These are phyloP conservation scores for Agonopterix arenella DNA, from an alignment of 2,888 invertebrate genomes.

Conservation along the genomic window DNA sequence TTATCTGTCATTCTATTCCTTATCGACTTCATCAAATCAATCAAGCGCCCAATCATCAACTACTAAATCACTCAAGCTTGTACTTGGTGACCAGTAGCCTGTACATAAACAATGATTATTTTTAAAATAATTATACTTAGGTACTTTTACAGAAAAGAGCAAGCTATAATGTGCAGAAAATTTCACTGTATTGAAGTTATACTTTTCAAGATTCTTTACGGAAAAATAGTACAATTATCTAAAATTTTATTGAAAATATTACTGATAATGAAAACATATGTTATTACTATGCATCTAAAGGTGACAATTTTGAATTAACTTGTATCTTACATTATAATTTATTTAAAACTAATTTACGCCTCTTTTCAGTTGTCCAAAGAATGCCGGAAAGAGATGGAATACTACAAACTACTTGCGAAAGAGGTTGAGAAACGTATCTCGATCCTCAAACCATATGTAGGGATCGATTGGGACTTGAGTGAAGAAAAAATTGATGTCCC, in stretches of 20 bases:
- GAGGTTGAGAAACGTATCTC: constrained; percentile 78
- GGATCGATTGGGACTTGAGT: constrained; percentile 36
- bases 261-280: constrained; percentile 16
- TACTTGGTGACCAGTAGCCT: too few species aligned
- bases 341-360: constrained; percentile 7
- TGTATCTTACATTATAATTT: constrained; percentile 4
- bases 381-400: constrained; percentile 79
- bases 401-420: constrained; percentile 81
- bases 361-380: constrained; percentile 79
- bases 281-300: constrained; percentile 14
- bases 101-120: too few species aligned
- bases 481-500: constrained; percentile 47
- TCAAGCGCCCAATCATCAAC: too few species aligned
- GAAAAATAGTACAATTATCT: not conserved
- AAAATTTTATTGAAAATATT: constrained; percentile 10
- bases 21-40: too few species aligned
- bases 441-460: constrained; percentile 51
- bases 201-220: too few species aligned
- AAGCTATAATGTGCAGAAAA: constrained; percentile 11
- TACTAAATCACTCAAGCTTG: too few species aligned
- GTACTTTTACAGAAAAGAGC: too few species aligned
- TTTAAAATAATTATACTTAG: too few species aligned
- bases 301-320: constrained; percentile 8
- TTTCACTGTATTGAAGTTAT: too few species aligned
- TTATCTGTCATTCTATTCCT: too few species aligned